A percentile compares a stretch with the other conserved stretches of the same genome.
These are phyloP conservation scores for Nylanderia fulva DNA, from an alignment of 1,140 invertebrate genomes.

Conservation along the genomic window DNA sequence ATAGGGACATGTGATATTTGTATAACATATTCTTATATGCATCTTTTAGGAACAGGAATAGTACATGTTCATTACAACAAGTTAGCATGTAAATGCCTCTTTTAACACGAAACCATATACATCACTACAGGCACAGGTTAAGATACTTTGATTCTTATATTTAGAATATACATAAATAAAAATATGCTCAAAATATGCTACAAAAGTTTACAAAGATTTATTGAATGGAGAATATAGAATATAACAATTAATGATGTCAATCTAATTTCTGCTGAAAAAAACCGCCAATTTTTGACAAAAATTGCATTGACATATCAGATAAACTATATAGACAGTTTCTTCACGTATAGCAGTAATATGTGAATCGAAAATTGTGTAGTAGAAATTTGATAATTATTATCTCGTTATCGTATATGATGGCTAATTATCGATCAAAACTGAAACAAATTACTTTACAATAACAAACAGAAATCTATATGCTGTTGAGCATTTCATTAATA, in stretches of 20 bases:
- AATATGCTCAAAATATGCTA: no score
- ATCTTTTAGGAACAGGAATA: constrained; percentile 28
- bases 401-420: neutral
- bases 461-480: neutral
- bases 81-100: constrained; percentile 15
- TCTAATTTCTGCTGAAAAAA: neutral
- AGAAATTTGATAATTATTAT: neutral
- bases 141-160: neutral
- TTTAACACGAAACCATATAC: constrained; percentile 6
- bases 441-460: neutral
- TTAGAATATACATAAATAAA: neutral
- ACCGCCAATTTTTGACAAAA: neutral
- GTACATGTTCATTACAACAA: constrained; percentile 28
- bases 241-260: no score
- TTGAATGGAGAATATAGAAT: neutral
- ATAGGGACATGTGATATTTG: constrained; percentile 23
- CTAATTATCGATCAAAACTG: neutral
- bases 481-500: neutral
- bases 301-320: neutral
- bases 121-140: constrained; percentile 2
- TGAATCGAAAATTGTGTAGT: neutral
- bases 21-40: constrained; percentile 27
- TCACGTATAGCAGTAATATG: neutral
- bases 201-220: neutral
- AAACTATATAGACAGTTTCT: neutral